Evolutionary conservation across 1,140 invertebrate genomes (phyloP).

Genomic region (Aphidius ervi): DNA sequence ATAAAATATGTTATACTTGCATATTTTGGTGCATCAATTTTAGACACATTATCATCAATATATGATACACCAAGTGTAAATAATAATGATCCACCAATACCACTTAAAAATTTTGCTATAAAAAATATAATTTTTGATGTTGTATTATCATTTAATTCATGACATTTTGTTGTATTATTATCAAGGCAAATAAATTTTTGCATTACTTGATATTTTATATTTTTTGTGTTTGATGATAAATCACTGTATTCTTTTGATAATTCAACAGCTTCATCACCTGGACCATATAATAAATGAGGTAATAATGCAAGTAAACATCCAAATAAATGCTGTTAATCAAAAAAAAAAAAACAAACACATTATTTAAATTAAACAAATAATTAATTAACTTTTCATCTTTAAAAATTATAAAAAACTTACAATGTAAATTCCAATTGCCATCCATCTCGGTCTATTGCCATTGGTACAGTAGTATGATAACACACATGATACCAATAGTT

Average conservation of each 20-base stretch:
- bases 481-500: constrained; percentile 57
- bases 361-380: constrained; percentile 5
- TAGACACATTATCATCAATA: constrained; percentile 68
- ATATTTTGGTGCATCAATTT: constrained; percentile 64
- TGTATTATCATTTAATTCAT: constrained; percentile 57
- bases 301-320: constrained; percentile 67
- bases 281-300: constrained; percentile 71
- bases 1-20: constrained; percentile 68
- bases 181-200: constrained; percentile 32
- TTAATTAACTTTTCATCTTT: neutral
- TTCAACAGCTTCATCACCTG: constrained; percentile 63
- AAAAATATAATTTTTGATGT: constrained; percentile 61
- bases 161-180: constrained; percentile 49
- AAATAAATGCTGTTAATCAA: constrained; percentile 52
- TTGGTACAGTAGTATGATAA: constrained; percentile 66
- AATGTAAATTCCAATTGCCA: constrained; percentile 65
- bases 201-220: constrained; percentile 11
- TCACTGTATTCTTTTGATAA: constrained; percentile 62
- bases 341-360: neutral
- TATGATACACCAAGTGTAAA: constrained; percentile 68
- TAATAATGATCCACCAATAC: constrained; percentile 63
- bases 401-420: constrained; percentile 38
- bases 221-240: constrained; percentile 23
- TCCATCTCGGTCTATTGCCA: constrained; percentile 68
- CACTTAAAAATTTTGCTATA: constrained; percentile 63